Evolutionary conservation across 2,797 vertebrate genomes (phyloP), one percentile per base, ranked within the genome.

Genomic region (Oophaga sylvatica): DNA sequence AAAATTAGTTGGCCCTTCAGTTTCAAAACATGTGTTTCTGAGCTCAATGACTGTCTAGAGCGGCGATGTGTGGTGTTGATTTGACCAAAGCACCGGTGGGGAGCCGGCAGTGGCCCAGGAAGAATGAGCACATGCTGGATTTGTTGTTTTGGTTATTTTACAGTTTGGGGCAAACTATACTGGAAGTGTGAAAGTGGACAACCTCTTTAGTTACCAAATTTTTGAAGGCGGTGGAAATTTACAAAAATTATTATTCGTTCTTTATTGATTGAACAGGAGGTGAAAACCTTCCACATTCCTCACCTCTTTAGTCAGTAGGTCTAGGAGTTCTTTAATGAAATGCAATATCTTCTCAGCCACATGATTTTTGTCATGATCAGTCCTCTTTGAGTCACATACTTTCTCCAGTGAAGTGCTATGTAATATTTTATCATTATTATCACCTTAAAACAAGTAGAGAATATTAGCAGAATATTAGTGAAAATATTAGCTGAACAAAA

Each of bases 121-220:
- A 35, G 4, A 35, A 35, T 35, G 35, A 2, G 35, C 5, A 5
- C 35, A 41, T 41, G 3, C 5, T 41, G 5, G 5, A 41, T 41
- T 41, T 3, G 35, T 3, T 41, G 5, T 41, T 5, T 41, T 26
- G 26, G 26, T 26, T 26, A 26, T 26, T 26, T 26, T 26, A 26
- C 26, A 41, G 35, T 41, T 41, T 41, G 35, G 35, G 35, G 35
- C 3, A 41, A 41, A 41, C 35, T 41, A 4, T 41, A 3, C 35
- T 41, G 35, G 3, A 41, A 41, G 35, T 5, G 5, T 41, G 35
- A 41, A 41, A 41, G 35, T 3, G 35, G 35, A 68, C 3, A 26
- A 0, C 1, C 12, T 1, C 12, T 15, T 11, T 57, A 12, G 12
- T 0, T 0, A 3, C 2, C 2, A 16, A 57, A 16, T 11, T 3